These are phyloP conservation scores for Vidua macroura DNA, from an alignment of 2,113 vertebrate genomes.

Conservation along the genomic window DNA sequence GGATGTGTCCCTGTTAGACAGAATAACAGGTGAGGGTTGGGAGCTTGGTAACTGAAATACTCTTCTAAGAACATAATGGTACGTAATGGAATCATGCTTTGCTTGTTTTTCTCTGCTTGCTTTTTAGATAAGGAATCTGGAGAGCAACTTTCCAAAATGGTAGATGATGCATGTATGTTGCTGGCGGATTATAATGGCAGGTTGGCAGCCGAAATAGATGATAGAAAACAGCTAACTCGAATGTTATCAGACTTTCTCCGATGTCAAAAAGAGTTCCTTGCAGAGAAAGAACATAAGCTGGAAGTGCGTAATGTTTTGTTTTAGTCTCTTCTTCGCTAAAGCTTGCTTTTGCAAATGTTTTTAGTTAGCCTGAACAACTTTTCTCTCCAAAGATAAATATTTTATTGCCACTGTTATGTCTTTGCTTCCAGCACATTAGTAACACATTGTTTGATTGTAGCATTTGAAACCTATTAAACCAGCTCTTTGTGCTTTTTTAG, in stretches of 20 bases:
- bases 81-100: neutral
- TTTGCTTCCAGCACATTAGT: neutral
- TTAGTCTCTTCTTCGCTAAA: conserved; percentile 63
- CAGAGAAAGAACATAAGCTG: conserved; percentile 96
- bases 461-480: neutral
- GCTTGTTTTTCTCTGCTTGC: conserved; percentile 30
- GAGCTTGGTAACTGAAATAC: neutral
- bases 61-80: neutral
- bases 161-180: conserved; percentile 97
- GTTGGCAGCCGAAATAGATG: conserved; percentile 96
- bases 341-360: conserved; percentile 49
- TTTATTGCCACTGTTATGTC: neutral
- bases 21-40: conserved; percentile 88
- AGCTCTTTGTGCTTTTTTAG: neutral
- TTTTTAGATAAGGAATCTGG: conserved; percentile 81
- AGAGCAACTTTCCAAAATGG: conserved; percentile 78
- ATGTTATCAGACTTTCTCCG: conserved; percentile 92
- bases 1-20: conserved; percentile 91
- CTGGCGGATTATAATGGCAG: conserved; percentile 98
- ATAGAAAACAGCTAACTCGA: conserved; percentile 93
- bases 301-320: conserved; percentile 91
- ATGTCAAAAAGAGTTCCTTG: conserved; percentile 93
- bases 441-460: neutral
- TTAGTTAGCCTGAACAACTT: conserved; percentile 33
- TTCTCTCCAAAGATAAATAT: conserved; percentile 12